Evolutionary conservation across 2,888 invertebrate species (phyloP).

Genomic region (Phasia obesa): DNA sequence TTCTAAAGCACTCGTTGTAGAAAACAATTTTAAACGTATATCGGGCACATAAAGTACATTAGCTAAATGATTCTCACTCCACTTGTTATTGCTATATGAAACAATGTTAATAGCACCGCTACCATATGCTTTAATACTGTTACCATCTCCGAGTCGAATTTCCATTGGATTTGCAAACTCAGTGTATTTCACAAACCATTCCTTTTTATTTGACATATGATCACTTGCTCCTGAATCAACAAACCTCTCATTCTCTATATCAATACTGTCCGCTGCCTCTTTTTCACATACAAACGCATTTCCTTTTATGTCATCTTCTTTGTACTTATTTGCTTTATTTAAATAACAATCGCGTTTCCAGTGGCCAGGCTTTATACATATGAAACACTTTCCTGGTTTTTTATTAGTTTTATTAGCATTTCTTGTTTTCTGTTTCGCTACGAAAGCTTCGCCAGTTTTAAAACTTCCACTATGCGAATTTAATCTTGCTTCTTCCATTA

Average conservation of each 20-base stretch:
- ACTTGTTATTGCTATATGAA: conserved; percentile 35
- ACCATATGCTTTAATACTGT: conserved; percentile 16
- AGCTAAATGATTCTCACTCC: conserved; percentile 43
- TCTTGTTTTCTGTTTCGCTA: conserved; percentile 35
- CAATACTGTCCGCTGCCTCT: conserved; percentile 31
- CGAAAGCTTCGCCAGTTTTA: conserved; percentile 26
- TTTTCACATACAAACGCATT: conserved; percentile 46
- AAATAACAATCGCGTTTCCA: conserved; percentile 48
- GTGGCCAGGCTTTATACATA: conserved; percentile 43
- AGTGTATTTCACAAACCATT: conserved; percentile 27
- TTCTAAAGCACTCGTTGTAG: conserved; percentile 43
- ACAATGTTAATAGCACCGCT: conserved; percentile 43
- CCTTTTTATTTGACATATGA: conserved; percentile 32
- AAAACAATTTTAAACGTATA: conserved; percentile 49
- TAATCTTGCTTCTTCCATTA: conserved; percentile 57
- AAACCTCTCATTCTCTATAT: conserved; percentile 37
- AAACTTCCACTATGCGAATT: conserved; percentile 34
- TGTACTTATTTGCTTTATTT: conserved; percentile 40
- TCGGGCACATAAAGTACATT: conserved; percentile 51
- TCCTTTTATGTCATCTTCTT: conserved; percentile 18
- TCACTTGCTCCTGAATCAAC: conserved; percentile 47
- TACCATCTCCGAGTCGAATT: conserved; percentile 33
- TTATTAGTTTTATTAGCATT: conserved; percentile 2
- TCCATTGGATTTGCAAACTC: conserved; percentile 27
- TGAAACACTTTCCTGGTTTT: conserved; percentile 31